Evolutionary conservation across 2,797 vertebrate species (phyloP), one percentile per base, ranked within the genome.

Genomic region (Alcedo atthis): DNA sequence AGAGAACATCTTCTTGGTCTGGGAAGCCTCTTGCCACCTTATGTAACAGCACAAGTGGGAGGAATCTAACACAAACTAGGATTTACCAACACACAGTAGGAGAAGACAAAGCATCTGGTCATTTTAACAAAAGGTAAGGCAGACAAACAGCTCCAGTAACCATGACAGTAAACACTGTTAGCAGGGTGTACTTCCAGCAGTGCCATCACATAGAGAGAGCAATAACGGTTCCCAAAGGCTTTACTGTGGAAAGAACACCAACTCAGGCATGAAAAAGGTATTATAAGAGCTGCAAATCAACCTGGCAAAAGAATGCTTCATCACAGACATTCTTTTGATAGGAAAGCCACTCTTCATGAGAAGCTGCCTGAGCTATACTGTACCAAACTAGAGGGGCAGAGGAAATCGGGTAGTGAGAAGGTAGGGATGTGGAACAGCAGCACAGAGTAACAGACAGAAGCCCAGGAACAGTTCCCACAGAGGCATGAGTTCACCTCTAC

Each of bases 41-140:
- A 4, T 3, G 1, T 54, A 70, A 54, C 21, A 74, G 53, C 13
- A 33, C 8, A 58, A 69, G 13, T 2, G 0, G 2, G 2, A 43
- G 40, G 18, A 83, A 46, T 19, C 25, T 45, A 81, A 81, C 32
- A 87, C 26, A 55, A 85, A 81, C 3, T 18, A 26, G 24, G 59
- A 69, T 81, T 71, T 62, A 88, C 18, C 28, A 79, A 16, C 0
- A 2, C n/a, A 63, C 43, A 66, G 30, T 9, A 74, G 17, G 8
- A 82, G 12, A 10, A 76, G 51, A 76, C 45, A 70, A 90, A 77
- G 53, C 24, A 81, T 12, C 28, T 25, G 24, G 21, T 66, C 18
- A n/a, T 64, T 85, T n/a, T 53, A 66, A 69, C 16, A 51, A 45
- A 63, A 77, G 17, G 15, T 58, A 57, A 84, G 55, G 40, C 59